Base-by-base conservation (phyloP, 23 tunicate species). In the Pegea sp. region DNA sequence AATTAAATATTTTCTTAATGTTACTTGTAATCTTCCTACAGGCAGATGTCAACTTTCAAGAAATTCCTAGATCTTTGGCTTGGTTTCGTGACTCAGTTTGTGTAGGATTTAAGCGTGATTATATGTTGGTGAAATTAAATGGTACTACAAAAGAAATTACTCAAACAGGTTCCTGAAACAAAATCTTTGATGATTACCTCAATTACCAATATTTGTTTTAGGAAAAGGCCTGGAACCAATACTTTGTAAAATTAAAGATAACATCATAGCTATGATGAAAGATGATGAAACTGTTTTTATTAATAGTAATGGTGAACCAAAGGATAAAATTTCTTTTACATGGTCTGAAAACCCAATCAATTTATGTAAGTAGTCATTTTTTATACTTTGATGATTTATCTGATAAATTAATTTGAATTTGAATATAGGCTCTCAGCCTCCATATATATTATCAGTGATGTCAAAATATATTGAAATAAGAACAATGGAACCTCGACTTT, bases 61-160 rank as follows among this genome's bases (percentile, higher is more conserved):
- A 84, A 42, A 44, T 57, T 24, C 84, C 95, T 4, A 84, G 68
- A 43, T 56, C 69, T 44, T 62, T 84, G 66, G 57, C 76, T 24
- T 84, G 95, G 95, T 84, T 81, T 57, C 60, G 63, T 44, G 95
- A 84, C 54, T 75, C 95, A 6, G 44, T 84, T 7, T 73, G 70
- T 59, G 26, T 84, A 24, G 95, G 84, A 16, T 73, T 84, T 30
- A 84, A 74, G 62, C 48, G 76, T 49, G 95, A 84, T 19, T 84
- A 71, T 62, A 27, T 30, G 33, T 34, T 74, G 32, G 84, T 66
- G 4, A 65, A 74, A 59, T 62, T 74, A n/a, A 60, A 32, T 30
- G 70, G 55, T 29, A 24, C 61, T 3, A 8, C 72, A 0, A 56
- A 33, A 44, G 95, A 84, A 58, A 34, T 84, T 16, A 73, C 54